Conservation (phyloP, 2,113 vertebrate species). For the Lonchura striata region DNA sequence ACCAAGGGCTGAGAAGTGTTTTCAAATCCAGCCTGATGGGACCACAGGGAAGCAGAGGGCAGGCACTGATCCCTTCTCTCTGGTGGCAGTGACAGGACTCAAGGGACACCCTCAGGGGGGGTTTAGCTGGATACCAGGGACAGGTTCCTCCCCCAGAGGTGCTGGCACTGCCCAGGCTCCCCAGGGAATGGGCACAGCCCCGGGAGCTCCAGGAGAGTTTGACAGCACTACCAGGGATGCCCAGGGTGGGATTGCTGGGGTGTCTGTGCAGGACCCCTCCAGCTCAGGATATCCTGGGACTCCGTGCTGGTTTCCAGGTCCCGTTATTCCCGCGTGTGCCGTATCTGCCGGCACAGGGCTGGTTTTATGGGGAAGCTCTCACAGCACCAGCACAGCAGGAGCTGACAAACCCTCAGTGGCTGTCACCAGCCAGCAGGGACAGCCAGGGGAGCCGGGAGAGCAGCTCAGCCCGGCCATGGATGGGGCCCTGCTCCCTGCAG, state of each 20-base stretch:
- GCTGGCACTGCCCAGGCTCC: neutral
- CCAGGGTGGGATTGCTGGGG: neutral
- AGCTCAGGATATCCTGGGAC: neutral
- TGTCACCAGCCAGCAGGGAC: neutral
- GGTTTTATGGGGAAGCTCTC: neutral
- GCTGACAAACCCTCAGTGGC: accelerated
- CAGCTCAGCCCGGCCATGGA: accelerated
- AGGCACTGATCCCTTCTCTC: neutral
- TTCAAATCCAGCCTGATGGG: neutral
- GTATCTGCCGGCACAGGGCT: accelerated
- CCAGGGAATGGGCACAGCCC: neutral
- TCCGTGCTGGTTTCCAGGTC: accelerated
- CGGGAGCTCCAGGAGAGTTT: accelerated
- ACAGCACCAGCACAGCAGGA: accelerated
- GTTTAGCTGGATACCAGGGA: neutral
- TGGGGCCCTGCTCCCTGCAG: neutral
- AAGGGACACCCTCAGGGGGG: neutral
- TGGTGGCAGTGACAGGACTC: neutral
- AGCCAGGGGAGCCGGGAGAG: neutral
- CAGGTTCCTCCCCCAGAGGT: too few species aligned
- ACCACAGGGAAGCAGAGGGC: neutral
- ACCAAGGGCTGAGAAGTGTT: neutral
- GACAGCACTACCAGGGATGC: accelerated
- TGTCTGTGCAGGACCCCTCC: neutral
- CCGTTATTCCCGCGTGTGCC: accelerated